Percentiles rank a stretch among this genome's conserved stretches.
Conservation (phyloP, 2,113 vertebrate species). For the Onychorhynchus coronatus region DNA sequence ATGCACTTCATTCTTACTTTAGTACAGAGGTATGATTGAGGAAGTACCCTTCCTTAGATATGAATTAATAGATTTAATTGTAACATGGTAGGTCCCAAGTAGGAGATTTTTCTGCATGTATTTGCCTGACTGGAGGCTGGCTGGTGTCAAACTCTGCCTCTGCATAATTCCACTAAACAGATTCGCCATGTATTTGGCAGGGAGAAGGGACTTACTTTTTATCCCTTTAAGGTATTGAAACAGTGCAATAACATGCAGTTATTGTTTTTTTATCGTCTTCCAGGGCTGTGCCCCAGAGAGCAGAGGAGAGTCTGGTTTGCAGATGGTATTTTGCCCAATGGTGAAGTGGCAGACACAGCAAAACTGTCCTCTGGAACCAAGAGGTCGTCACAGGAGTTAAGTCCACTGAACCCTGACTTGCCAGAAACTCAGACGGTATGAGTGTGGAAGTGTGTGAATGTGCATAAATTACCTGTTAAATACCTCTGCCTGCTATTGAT, state of each 20-base stretch:
- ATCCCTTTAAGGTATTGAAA: neutral
- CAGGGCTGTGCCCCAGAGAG: constrained; percentile 83
- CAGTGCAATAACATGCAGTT: neutral
- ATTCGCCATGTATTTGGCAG: neutral
- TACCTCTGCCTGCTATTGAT: neutral
- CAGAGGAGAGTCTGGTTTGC: constrained; percentile 95
- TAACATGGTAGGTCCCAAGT: neutral
- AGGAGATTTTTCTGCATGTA: neutral
- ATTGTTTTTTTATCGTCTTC: neutral
- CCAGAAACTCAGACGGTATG: constrained; percentile 60
- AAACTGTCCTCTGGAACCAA: constrained; percentile 79
- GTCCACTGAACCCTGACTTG: constrained; percentile 26
- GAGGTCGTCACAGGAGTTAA: constrained; percentile 77
- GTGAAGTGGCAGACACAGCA: constrained; percentile 88
- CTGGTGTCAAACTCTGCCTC: neutral
- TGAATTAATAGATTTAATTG: neutral
- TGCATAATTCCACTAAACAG: neutral
- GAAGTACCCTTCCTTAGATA: neutral
- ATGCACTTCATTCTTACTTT: rapidly evolving
- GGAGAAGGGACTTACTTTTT: neutral
- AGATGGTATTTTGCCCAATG: constrained; percentile 92
- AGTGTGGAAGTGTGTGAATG: neutral
- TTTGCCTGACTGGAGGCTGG: neutral
- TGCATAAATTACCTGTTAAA: neutral
- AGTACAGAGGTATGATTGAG: neutral